These are phyloP conservation scores for Myioborus melanocephalus DNA, from an alignment of 2,797 vertebrate genomes.

Conservation along the genomic window DNA sequence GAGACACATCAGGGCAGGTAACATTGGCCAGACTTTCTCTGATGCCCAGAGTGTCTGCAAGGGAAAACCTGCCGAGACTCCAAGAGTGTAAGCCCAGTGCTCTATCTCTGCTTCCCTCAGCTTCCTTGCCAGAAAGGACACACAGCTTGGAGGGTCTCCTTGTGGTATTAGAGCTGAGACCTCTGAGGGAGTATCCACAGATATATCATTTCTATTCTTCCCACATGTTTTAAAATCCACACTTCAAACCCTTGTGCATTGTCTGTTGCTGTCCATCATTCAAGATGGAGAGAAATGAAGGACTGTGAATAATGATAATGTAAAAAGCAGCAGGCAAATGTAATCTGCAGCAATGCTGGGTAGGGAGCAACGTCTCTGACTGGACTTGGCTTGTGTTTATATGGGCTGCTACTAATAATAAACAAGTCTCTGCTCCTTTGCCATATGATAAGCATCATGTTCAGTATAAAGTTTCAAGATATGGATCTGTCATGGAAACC, in stretches of 20 bases:
- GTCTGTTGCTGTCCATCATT: neutral
- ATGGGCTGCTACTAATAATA: constrained; percentile 42
- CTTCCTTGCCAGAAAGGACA: neutral
- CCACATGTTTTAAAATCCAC: constrained; percentile 36
- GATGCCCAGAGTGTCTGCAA: neutral
- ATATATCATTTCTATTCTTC: constrained; percentile 21
- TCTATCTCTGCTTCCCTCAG: neutral
- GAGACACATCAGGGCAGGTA: neutral
- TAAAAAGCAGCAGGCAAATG: constrained; percentile 41
- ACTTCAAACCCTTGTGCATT: neutral
- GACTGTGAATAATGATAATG: constrained; percentile 15
- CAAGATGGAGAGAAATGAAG: neutral
- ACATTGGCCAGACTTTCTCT: neutral
- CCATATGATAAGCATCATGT: constrained; percentile 19
- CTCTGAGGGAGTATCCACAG: neutral
- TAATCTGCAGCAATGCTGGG: neutral
- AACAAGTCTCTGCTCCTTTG: neutral
- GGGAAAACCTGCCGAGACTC: neutral
- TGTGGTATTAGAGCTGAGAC: neutral
- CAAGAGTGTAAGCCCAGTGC: neutral
- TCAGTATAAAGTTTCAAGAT: neutral
- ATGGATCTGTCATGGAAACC: constrained; percentile 1
- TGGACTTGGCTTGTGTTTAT: neutral
- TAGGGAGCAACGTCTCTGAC: neutral
- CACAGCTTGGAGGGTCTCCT: neutral